Conservation (phyloP, 2,113 vertebrate species). For the Pipa parva region DNA sequence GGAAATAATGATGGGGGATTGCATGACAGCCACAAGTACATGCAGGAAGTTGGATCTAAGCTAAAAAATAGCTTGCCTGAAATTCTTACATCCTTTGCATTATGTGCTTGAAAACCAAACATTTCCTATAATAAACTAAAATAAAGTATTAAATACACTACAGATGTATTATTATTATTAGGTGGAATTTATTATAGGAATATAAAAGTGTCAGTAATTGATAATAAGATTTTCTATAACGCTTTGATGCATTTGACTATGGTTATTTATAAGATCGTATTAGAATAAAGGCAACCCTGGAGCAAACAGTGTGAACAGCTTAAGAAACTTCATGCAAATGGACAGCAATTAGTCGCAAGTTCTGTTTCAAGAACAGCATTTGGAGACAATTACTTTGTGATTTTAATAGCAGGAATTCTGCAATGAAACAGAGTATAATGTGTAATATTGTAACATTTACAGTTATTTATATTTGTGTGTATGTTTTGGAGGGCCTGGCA, state of each 20-base stretch:
- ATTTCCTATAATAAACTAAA: constrained; percentile 22
- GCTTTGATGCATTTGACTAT: constrained; percentile 37
- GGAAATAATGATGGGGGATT: no score
- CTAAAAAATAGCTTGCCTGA: no score
- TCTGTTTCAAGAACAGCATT: constrained; percentile 26
- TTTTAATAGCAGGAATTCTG: constrained; percentile 26
- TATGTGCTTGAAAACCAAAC: constrained; percentile 27
- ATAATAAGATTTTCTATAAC: constrained; percentile 31
- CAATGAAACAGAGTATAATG: constrained; percentile 12
- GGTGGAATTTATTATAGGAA: constrained; percentile 39
- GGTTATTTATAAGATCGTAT: constrained; percentile 39
- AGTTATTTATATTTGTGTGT: no score
- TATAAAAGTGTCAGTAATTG: constrained; percentile 38
- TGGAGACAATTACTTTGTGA: constrained; percentile 28
- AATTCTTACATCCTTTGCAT: no score
- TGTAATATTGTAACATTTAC: not conserved
- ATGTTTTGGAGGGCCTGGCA: no score
- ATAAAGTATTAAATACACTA: constrained; percentile 25
- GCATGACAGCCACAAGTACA: no score
- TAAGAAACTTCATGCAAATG: constrained; percentile 31
- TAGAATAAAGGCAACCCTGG: constrained; percentile 33
- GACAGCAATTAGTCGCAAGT: constrained; percentile 33
- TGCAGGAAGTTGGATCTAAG: no score
- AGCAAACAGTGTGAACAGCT: constrained; percentile 29
- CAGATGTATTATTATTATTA: constrained; percentile 39